Evolutionary conservation across 2,888 invertebrate genomes (phyloP), one percentile per base, ranked within the genome.

Genomic region (Choreutis nemorana): DNA sequence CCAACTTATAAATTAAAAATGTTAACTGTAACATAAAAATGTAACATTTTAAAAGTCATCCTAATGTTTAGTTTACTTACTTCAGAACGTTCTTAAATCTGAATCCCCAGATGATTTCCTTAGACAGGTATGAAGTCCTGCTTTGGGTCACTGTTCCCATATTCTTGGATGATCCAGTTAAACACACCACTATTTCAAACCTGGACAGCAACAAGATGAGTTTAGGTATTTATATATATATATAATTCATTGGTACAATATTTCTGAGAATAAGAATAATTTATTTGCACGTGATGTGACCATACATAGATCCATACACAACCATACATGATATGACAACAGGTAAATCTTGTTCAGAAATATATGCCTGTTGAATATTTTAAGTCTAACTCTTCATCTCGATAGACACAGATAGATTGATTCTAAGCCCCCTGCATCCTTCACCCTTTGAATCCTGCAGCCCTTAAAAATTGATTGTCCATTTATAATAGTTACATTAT

Each of bases 41-140:
- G n/a, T n/a, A n/a, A n/a, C n/a, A n/a, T n/a, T n/a, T n/a, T n/a
- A n/a, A n/a, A n/a, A n/a, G n/a, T n/a, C n/a, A n/a, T n/a, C n/a
- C n/a, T n/a, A n/a, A n/a, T n/a, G n/a, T n/a, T n/a, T n/a, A 24
- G 2, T 24, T 6, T 29, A 55, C 60, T 57, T 67, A 84, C 68
- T 80, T 80, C 1, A 90, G 78, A 2, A 90, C 81, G 33, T 87
- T 87, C 44, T 85, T 83, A 57, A 92, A 92, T 8, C 88, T 68
- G 59, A 91, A 87, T 2, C 93, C 93, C 93, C 93, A 94, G 26
- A 87, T 82, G 27, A 94, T 88, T 65, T 94, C 93, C 30, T 83
- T 83, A 6, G 90, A 87, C 7, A 92, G 60, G 55, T 90, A 94
- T 0, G 92, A 92, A 0, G 90, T 89, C 14, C 88, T 64, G 26